phyloP scores from a whole-genome alignment of 2,113 vertebrate species.

The Carettochelys insculpta region DNA sequence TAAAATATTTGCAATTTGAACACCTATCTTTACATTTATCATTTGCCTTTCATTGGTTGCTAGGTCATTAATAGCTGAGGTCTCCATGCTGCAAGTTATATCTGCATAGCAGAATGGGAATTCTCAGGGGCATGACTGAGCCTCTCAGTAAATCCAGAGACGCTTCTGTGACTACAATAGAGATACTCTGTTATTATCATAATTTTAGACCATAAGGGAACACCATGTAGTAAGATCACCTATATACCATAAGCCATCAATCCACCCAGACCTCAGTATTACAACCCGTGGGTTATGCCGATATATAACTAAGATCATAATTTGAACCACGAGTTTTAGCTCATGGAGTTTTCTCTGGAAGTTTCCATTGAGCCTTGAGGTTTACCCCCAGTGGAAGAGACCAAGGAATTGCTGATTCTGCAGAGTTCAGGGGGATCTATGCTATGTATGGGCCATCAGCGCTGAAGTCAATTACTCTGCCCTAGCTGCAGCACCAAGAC shows the following conservation, averaged over 20 bases:
- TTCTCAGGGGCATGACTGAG: neutral
- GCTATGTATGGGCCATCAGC: neutral
- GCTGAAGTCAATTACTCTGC: neutral
- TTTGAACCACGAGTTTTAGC: neutral
- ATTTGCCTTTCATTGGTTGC: neutral
- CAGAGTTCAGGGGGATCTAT: rapidly evolving
- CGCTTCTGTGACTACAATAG: neutral
- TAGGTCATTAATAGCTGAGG: rapidly evolving
- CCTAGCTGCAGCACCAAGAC: rapidly evolving
- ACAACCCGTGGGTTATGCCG: rapidly evolving
- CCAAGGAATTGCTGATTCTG: neutral
- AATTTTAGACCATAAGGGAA: neutral
- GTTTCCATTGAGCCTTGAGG: rapidly evolving
- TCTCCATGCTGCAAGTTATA: neutral
- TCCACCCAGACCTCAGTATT: neutral
- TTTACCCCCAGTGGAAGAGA: neutral
- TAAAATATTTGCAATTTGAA: neutral
- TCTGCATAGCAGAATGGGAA: neutral
- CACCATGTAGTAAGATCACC: neutral
- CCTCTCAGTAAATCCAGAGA: rapidly evolving
- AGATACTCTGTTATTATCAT: neutral
- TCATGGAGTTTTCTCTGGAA: rapidly evolving
- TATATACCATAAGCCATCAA: neutral
- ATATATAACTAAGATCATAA: rapidly evolving
- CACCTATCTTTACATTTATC: neutral